Conservation (phyloP, 2,888 invertebrate species). For the Brenthis daphne region DNA sequence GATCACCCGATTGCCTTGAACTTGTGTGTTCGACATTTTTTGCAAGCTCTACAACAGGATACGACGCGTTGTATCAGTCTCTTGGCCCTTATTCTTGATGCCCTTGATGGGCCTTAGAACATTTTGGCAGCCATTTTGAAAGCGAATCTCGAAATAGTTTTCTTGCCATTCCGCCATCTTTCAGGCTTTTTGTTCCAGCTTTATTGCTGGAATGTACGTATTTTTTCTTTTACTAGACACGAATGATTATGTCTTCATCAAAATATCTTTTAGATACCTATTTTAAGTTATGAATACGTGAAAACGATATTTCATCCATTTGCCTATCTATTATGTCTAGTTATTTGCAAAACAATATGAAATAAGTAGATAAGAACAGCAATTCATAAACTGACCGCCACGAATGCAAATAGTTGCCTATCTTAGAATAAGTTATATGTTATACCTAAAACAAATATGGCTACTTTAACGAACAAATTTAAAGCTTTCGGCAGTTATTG, state of each 20-base stretch:
- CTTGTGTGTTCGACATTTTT: constrained; percentile 75
- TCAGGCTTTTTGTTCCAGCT: neutral
- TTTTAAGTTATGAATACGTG: constrained; percentile 9
- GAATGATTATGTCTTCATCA: neutral
- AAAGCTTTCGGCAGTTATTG: constrained; percentile 15
- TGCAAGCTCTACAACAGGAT: constrained; percentile 74
- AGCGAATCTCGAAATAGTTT: constrained; percentile 32
- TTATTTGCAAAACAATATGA: constrained; percentile 39
- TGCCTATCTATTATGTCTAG: constrained; percentile 7
- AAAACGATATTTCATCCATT: constrained; percentile 22
- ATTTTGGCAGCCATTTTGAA: constrained; percentile 48
- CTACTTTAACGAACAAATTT: constrained; percentile 46
- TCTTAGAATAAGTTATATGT: constrained; percentile 49
- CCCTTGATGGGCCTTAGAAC: constrained; percentile 65
- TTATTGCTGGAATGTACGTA: neutral
- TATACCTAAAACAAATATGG: constrained; percentile 66
- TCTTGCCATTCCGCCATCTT: constrained; percentile 21
- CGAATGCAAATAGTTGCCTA: constrained; percentile 30
- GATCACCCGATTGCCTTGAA: constrained; percentile 78
- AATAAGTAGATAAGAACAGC: constrained; percentile 44
- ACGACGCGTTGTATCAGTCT: constrained; percentile 52
- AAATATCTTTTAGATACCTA: neutral
- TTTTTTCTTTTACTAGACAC: neutral
- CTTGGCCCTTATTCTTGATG: constrained; percentile 65
- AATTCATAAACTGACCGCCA: constrained; percentile 39